Evolutionary conservation across 2,888 invertebrate genomes (phyloP), one percentile per base, ranked within the genome.

Genomic region (Alloplasta piceator): DNA sequence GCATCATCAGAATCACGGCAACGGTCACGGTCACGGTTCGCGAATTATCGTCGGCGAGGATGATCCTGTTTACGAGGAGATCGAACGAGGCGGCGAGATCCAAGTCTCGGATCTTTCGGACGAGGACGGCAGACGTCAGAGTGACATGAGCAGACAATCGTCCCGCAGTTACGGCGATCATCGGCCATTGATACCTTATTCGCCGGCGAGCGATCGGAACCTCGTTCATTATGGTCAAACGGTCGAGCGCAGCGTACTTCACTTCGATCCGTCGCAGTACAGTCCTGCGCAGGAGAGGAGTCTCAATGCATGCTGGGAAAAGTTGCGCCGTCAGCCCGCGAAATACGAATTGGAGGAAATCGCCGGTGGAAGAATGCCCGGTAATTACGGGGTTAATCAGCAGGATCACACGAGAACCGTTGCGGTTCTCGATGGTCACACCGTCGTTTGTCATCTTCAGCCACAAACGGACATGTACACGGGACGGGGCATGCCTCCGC

Each of bases 361-460:
- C 0, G 61, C 75, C 38, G 43, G 36, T 12, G 43, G 36, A 9
- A 87, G 91, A 63, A 82, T 90, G 39, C 87, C 88, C 4, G 84
- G 79, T n/a, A 86, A 83, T 66, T 90, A 91, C 84, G 90, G 88
- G 4, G 82, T 89, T 16, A 87, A 89, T 12, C 89, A 88, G 63
- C 90, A 89, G 79, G 92, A 92, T 71, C 92, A 91, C 83, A 90
- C 91, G 80, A 87, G 92, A 77, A 91, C 91, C 38, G 96, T 97
- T 39, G 97, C 97, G 10, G 97, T 97, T 82, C 93, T 97, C 71
- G 96, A 97, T 90, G 97, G 97, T 60, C 95, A 95, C 89, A 97
- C 97, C 80, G 97, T 97, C 78, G 96, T 97, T 77, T 97, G 97
- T 92, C 97, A 97, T 90, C 92, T 97, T 87, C 97, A 97, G 91